phyloP scores from a whole-genome alignment of 2,797 vertebrate genomes.

The Bradypodion ventrale region DNA sequence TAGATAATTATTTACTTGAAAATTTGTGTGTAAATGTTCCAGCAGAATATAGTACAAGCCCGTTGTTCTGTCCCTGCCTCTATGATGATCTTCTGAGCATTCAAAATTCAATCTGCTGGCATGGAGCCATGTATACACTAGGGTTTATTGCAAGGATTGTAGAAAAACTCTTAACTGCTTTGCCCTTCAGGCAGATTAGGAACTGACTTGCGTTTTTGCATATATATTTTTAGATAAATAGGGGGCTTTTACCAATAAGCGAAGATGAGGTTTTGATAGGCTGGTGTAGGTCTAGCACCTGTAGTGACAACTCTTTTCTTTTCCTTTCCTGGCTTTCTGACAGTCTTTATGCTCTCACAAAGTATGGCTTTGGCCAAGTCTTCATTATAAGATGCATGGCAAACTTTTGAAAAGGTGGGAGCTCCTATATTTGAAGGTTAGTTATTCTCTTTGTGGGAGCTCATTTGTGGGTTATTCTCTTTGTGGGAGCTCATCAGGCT shows the following conservation, averaged over 20 bases:
- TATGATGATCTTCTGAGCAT: neutral
- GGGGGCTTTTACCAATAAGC: neutral
- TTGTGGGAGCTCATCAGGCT: neutral
- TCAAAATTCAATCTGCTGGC: neutral
- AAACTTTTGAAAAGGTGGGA: no score
- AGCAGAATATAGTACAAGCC: neutral
- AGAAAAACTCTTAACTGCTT: neutral
- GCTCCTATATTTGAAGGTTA: neutral
- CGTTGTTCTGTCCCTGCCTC: neutral
- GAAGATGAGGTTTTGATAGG: neutral
- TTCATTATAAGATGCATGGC: no score
- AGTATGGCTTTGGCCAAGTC: no score
- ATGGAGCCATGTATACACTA: neutral
- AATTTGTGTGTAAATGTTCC: constrained; percentile 2
- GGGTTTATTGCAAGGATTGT: neutral
- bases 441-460: neutral
- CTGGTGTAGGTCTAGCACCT: neutral
- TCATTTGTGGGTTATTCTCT: neutral
- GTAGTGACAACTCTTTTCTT: no score
- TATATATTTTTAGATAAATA: neutral
- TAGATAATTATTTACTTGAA: neutral
- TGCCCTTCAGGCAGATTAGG: neutral
- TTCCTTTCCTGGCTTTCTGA: no score
- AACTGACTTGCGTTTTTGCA: neutral
- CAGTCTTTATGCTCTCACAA: no score